Conservation (phyloP, 2,888 invertebrate genomes). For the Heliconius charithonia region DNA sequence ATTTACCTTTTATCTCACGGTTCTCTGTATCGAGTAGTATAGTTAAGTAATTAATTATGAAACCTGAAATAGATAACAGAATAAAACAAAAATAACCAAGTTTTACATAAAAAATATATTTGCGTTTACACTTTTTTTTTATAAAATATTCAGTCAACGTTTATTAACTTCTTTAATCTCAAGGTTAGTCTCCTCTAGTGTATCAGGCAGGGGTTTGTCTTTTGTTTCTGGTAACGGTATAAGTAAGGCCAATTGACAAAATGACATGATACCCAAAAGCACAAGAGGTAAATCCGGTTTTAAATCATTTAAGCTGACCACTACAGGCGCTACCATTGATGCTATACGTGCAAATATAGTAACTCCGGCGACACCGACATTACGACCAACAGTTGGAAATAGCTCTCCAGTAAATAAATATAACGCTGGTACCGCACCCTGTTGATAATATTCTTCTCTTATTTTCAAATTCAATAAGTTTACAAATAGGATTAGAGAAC, state of each 20-base stretch:
- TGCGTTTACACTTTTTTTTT: neutral
- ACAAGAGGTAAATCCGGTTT: slow-evolving; percentile 63
- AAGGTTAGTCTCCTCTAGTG: slow-evolving; percentile 64
- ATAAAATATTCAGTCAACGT: neutral
- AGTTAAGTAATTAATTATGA: too few species aligned
- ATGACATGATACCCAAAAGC: slow-evolving; percentile 62
- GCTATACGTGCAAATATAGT: slow-evolving; percentile 90
- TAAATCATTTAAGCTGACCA: slow-evolving; percentile 64
- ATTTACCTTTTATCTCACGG: too few species aligned
- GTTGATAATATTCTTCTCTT: slow-evolving; percentile 32
- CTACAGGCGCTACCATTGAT: slow-evolving; percentile 85
- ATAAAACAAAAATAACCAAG: neutral
- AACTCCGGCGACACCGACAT: slow-evolving; percentile 89
- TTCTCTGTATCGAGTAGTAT: too few species aligned
- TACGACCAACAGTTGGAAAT: slow-evolving; percentile 90
- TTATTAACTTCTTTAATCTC: slow-evolving; percentile 4
- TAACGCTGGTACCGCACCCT: slow-evolving; percentile 83
- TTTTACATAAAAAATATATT: slow-evolving; percentile 1
- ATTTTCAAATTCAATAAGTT: too few species aligned
- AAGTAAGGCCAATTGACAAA: slow-evolving; percentile 65
- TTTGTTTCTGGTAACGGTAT: slow-evolving; percentile 77
- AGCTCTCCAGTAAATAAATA: slow-evolving; percentile 91
- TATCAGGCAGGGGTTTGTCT: slow-evolving; percentile 77
- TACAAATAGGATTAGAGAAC: too few species aligned
- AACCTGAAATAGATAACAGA: too few species aligned